Evolutionary conservation across 2,888 invertebrate species (phyloP).

Genomic region (Gymnoscelis rufifasciata): DNA sequence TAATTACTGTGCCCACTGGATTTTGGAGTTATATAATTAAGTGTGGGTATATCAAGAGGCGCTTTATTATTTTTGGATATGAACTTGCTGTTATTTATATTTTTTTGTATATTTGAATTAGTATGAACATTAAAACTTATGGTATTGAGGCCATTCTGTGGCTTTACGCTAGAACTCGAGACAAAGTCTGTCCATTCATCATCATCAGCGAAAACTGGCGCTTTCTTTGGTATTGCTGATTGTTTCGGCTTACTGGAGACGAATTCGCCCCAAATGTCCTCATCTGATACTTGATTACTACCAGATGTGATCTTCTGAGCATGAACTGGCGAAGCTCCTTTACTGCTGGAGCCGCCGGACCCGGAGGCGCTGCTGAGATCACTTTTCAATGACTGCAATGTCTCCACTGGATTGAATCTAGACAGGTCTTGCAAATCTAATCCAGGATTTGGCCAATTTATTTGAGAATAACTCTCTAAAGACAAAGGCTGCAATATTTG

Average conservation of each 20-base stretch:
- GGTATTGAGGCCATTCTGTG: conserved; percentile 68
- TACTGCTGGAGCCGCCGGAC: conserved; percentile 45
- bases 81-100: conserved; percentile 43
- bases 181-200: conserved; percentile 77
- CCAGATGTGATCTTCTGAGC: conserved; percentile 36
- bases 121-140: conserved; percentile 72
- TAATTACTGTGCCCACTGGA: conserved; percentile 52
- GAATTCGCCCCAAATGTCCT: conserved; percentile 82
- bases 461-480: conserved; percentile 74
- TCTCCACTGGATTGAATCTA: conserved; percentile 71
- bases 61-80: conserved; percentile 49
- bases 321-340: conserved; percentile 56
- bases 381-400: conserved; percentile 63
- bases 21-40: conserved; percentile 73
- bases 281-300: conserved; percentile 55
- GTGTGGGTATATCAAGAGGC: conserved; percentile 61
- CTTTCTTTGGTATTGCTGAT: conserved; percentile 44
- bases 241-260: conserved; percentile 72
- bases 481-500: conserved; percentile 73
- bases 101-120: conserved; percentile 61
- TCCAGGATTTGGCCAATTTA: conserved; percentile 82
- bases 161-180: conserved; percentile 63
- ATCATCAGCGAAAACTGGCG: conserved; percentile 52
- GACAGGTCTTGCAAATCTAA: conserved; percentile 72
- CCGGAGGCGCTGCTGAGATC: conserved; percentile 47